These are phyloP conservation scores for Thumatha senex DNA, from an alignment of 2,888 invertebrate species.

Conservation along the genomic window DNA sequence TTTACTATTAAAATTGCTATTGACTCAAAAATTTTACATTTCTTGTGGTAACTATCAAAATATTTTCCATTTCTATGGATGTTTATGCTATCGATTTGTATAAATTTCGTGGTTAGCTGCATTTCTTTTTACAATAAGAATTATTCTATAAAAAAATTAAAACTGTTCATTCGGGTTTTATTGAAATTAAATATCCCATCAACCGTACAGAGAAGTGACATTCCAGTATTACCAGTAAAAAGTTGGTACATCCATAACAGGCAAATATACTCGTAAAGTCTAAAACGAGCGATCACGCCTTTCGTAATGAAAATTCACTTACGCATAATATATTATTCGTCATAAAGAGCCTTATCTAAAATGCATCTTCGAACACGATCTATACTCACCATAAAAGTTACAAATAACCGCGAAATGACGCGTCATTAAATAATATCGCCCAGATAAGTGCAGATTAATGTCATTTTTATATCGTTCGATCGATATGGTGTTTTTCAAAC, in stretches of 20 bases:
- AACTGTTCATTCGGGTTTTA: constrained; percentile 16
- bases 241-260: constrained; percentile 5
- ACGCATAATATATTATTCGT: constrained; percentile 47
- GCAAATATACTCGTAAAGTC: constrained; percentile 15
- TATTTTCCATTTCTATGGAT: too few species aligned
- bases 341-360: constrained; percentile 66
- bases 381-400: constrained; percentile 72
- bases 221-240: too few species aligned
- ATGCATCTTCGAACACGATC: constrained; percentile 60
- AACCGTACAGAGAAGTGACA: neutral
- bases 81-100: too few species aligned
- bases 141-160: too few species aligned
- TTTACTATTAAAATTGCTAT: too few species aligned
- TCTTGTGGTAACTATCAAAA: too few species aligned
- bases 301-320: constrained; percentile 54
- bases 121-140: too few species aligned
- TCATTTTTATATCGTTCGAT: constrained; percentile 72
- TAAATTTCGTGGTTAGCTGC: too few species aligned
- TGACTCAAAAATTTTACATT: too few species aligned
- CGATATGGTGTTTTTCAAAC: constrained; percentile 61
- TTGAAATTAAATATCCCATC: too few species aligned
- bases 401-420: constrained; percentile 80
- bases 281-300: constrained; percentile 19
- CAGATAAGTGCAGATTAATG: constrained; percentile 82
- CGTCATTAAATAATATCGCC: constrained; percentile 80